A percentile compares a stretch with the other conserved stretches of the same genome.
These are phyloP conservation scores for Tuta absoluta DNA, from an alignment of 2,888 invertebrate genomes.

Conservation along the genomic window DNA sequence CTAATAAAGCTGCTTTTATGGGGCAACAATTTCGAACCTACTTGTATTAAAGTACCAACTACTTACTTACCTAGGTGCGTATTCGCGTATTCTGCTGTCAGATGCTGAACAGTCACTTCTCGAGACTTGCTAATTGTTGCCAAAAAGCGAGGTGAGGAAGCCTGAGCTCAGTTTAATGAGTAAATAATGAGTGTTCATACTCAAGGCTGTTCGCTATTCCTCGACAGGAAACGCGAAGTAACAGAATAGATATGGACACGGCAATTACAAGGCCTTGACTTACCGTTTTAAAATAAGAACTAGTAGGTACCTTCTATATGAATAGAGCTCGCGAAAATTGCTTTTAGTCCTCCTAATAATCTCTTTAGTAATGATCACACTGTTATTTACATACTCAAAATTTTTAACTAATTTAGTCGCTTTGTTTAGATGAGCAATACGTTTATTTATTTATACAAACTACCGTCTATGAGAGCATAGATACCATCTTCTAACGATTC, in stretches of 20 bases:
- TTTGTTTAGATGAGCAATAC: no score
- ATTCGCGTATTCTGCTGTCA: background rate
- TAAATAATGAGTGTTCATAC: conserved; percentile 72
- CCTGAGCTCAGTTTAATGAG: conserved; percentile 63
- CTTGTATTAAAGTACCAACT: no score
- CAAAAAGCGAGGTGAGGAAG: conserved; percentile 67
- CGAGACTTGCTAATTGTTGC: conserved; percentile 44
- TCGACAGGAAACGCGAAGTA: conserved; percentile 72
- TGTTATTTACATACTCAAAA: background rate
- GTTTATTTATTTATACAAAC: no score
- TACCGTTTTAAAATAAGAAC: conserved; percentile 78
- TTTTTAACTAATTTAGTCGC: background rate
- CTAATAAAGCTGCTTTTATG: no score
- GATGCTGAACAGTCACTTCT: background rate
- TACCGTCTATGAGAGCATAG: no score
- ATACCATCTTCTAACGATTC: no score
- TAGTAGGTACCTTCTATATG: conserved; percentile 54
- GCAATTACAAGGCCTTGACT: conserved; percentile 76
- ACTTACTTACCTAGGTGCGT: background rate
- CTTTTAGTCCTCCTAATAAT: conserved; percentile 29
- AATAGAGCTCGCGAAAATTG: conserved; percentile 53
- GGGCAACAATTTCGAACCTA: no score
- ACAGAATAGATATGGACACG: conserved; percentile 75
- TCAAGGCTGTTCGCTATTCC: conserved; percentile 70
- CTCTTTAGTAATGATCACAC: background rate